Conservation (phyloP, 1,140 invertebrate species). For the Argopecten irradians region DNA sequence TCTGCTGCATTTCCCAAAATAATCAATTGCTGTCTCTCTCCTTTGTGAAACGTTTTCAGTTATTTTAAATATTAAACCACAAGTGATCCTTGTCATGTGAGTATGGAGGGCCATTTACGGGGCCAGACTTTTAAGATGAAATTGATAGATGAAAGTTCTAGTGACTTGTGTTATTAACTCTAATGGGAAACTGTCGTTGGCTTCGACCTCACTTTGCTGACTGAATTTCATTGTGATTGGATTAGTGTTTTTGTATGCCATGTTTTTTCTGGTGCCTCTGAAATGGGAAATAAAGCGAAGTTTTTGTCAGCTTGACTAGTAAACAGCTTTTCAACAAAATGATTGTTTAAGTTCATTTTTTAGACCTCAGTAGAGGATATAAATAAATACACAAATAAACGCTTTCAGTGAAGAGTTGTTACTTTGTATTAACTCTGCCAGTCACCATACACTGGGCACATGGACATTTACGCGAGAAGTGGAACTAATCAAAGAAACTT, state of each 20-base stretch:
- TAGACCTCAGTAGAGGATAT: no score
- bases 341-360: neutral
- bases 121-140: neutral
- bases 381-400: no score
- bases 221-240: neutral
- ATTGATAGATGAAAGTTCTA: neutral
- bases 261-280: neutral
- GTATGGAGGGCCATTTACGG: neutral
- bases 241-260: neutral
- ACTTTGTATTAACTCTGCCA: no score
- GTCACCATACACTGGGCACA: no score
- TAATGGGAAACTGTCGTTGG: neutral
- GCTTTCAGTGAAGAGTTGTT: no score
- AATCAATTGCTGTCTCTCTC: neutral
- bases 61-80: neutral
- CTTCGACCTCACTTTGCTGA: neutral
- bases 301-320: neutral
- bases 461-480: no score
- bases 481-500: no score
- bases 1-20: neutral
- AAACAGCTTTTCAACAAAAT: neutral
- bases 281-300: neutral
- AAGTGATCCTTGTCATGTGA: neutral
- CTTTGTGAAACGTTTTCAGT: neutral
- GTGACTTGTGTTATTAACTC: neutral